These are phyloP conservation scores for Spea multiplicata DNA, from an alignment of 2,113 vertebrate genomes.

Conservation along the genomic window DNA sequence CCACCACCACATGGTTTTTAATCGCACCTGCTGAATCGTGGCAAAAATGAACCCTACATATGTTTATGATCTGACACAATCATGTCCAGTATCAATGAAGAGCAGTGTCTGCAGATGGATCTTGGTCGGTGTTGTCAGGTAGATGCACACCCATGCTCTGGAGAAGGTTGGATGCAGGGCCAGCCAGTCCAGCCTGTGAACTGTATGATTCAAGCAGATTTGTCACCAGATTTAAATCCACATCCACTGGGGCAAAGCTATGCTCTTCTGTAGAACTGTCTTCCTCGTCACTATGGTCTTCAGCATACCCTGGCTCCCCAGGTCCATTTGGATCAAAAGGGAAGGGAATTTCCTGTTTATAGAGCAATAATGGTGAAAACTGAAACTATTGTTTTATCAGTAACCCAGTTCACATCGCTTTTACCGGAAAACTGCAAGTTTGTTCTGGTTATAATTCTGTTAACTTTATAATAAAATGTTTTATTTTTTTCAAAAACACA, in stretches of 20 bases:
- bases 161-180: conserved; percentile 86
- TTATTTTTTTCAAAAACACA: no score
- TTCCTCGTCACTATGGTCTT: conserved; percentile 29
- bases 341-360: not conserved
- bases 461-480: no score
- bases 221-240: conserved; percentile 87
- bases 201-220: conserved; percentile 90
- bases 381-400: no score
- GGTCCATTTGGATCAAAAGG: not conserved
- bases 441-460: no score
- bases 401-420: no score
- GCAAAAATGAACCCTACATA: not conserved
- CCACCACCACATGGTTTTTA: no score
- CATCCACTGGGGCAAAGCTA: conserved; percentile 69
- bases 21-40: no score
- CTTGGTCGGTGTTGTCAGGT: conserved; percentile 74
- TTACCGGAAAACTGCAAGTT: no score
- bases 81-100: not conserved
- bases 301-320: not conserved
- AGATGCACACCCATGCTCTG: conserved; percentile 88
- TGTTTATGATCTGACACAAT: not conserved
- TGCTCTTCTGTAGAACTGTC: conserved; percentile 43
- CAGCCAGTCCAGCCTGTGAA: conserved; percentile 87
- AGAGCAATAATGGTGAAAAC: no score
- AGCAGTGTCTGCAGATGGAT: not conserved